Base-by-base conservation (phyloP, 2,888 invertebrate species). In the Hypsopygia costalis region DNA sequence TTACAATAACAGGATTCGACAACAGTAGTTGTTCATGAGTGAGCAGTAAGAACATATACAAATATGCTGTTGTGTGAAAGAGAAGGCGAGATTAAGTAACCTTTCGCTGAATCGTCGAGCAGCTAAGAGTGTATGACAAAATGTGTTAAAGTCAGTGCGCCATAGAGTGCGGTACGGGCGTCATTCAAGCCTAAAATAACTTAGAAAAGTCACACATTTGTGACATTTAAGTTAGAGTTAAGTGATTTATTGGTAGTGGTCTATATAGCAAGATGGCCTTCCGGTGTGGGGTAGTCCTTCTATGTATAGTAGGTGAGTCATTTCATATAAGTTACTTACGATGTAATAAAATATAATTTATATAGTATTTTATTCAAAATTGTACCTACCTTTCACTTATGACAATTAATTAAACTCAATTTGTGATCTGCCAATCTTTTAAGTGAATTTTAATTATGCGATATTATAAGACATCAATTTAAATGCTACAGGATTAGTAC, bases 1-100 rank as follows among this genome's bases (percentile, higher is more conserved):
- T 81, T n/a, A 74, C 68, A 69, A 81, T 83, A 86, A 87, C 85
- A 82, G 82, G 86, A 85, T 83, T 62, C 67, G 47, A 65, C 67
- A 63, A 53, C 52, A 48, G 50, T 62, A 62, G 54, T 63, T 58
- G 55, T 58, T 56, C 46, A 27, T 53, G 64, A 49, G 47, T 16
- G 65, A 74, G 43, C 42, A 64, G 64, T 69, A 63, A 44, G 47
- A 52, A 36, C 36, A 49, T 68, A 82, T 70, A 46, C 31, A 43
- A 40, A 42, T 45, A n/a, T 40, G 34, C 33, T 11, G 28, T 36
- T 29, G 72, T 47, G 61, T 28, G 64, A 81, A 52, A 40, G 72
- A 68, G 87, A 78, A 41, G 49, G 62, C 42, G 49, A 53, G 66
- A 53, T 56, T 66, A 60, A 58, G 63, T 71, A 78, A 79, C 87